Percentiles rank a stretch among this genome's conserved stretches.
Evolutionary conservation across 2,797 vertebrate species (phyloP).

Genomic region (Microctenopoma stevenorrisi): DNA sequence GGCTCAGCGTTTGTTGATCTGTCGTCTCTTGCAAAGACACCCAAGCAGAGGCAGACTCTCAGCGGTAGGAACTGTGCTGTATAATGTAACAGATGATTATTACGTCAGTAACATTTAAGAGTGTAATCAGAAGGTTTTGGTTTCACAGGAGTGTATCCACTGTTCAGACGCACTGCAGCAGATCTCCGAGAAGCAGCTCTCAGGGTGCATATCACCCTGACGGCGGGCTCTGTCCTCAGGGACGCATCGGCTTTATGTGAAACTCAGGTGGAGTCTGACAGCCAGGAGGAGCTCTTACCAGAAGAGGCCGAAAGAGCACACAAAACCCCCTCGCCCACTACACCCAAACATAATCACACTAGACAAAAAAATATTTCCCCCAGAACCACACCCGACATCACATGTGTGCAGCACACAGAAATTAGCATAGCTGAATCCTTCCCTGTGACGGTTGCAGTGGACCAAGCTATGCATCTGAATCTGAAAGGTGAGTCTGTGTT

Average conservation of each 20-base stretch:
- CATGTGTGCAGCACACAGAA: constrained; percentile 13
- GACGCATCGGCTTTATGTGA: constrained; percentile 25
- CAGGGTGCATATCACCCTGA: constrained; percentile 85
- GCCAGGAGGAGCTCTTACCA: constrained; percentile 63
- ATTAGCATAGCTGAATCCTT: constrained; percentile 82
- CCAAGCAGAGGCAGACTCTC: constrained; percentile 79
- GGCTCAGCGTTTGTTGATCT: constrained; percentile 93
- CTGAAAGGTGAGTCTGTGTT: constrained; percentile 85
- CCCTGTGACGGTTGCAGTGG: constrained; percentile 87
- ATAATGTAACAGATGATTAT: not conserved
- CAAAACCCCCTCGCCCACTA: constrained; percentile 1
- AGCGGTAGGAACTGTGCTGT: constrained; percentile 75
- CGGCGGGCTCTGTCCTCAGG: constrained; percentile 27
- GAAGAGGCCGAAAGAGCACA: constrained; percentile 57
- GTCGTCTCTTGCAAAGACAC: constrained; percentile 76
- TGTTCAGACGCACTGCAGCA: constrained; percentile 90
- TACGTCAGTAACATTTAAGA: constrained; percentile 1
- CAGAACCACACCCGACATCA: constrained; percentile 45
- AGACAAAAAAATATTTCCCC: constrained; percentile 43
- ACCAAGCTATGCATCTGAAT: constrained; percentile 94
- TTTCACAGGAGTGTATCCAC: constrained; percentile 89
- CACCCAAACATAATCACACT: constrained; percentile 18
- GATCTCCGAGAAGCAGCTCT: constrained; percentile 91
- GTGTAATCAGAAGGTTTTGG: constrained; percentile 20
- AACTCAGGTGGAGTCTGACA: constrained; percentile 67